These are phyloP conservation scores for Clarias macrocephalus DNA, from an alignment of 2,113 vertebrate genomes.

Conservation along the genomic window DNA sequence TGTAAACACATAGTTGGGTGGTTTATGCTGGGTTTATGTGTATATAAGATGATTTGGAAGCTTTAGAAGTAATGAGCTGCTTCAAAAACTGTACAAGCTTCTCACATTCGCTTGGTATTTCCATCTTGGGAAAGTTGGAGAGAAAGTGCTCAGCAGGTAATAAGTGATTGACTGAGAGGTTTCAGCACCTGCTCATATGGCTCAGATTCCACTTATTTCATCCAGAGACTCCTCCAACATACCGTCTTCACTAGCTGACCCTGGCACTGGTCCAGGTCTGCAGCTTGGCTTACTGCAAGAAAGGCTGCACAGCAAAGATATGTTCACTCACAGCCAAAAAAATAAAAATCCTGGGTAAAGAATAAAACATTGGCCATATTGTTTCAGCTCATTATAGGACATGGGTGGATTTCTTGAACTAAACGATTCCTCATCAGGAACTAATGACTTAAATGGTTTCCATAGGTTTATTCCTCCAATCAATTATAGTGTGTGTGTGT, in stretches of 20 bases:
- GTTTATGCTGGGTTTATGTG: too few relatives aligned
- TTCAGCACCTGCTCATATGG: slow-evolving; percentile 61
- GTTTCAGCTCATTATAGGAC: neutral
- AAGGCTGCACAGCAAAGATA: neutral
- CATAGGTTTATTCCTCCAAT: neutral
- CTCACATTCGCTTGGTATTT: slow-evolving; percentile 35
- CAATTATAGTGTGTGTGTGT: neutral
- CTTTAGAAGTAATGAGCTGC: slow-evolving; percentile 8
- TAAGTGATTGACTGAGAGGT: slow-evolving; percentile 39
- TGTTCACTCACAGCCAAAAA: neutral
- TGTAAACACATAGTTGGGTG: too few relatives aligned
- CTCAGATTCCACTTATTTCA: slow-evolving; percentile 45
- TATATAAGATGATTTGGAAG: neutral
- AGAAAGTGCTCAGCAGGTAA: slow-evolving; percentile 24
- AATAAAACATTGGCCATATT: slow-evolving; percentile 9
- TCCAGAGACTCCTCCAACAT: slow-evolving; percentile 10
- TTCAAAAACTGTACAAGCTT: slow-evolving; percentile 10
- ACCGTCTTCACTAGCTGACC: neutral
- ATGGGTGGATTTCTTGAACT: neutral
- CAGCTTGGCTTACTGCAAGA: slow-evolving; percentile 14
- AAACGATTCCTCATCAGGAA: neutral
- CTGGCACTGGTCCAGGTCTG: slow-evolving; percentile 10
- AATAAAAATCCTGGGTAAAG: neutral
- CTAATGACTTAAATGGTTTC: neutral
- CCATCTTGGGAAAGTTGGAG: slow-evolving; percentile 36